A percentile compares a stretch with the other conserved stretches of the same genome.
Conservation (phyloP, 1,140 invertebrate species). For the Planococcus citri region DNA sequence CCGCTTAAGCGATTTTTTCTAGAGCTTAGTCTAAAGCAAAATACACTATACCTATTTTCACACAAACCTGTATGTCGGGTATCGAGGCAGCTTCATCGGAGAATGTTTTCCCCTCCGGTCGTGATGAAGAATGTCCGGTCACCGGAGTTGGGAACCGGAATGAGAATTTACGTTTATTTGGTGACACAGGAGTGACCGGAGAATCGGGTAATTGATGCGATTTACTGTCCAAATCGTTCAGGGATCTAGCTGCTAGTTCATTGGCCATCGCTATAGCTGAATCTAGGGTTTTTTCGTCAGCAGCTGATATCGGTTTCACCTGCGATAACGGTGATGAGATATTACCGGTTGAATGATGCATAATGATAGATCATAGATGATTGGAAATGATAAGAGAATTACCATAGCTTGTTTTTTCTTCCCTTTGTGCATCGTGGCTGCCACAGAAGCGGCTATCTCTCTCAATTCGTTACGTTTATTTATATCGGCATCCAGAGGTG, state of each 20-base stretch:
- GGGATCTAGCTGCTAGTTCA: slow-evolving; percentile 75
- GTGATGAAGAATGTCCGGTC: slow-evolving; percentile 41
- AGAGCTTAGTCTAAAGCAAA: too few species aligned
- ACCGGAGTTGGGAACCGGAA: slow-evolving; percentile 59
- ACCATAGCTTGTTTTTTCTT: slow-evolving; percentile 67
- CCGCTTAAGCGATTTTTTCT: too few species aligned
- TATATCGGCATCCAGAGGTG: slow-evolving; percentile 46
- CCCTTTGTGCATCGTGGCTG: slow-evolving; percentile 32
- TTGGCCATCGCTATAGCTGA: slow-evolving; percentile 87
- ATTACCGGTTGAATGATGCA: not conserved
- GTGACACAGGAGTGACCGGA: slow-evolving; percentile 57
- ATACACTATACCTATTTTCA: too few species aligned
- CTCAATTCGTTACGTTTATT: slow-evolving; percentile 58
- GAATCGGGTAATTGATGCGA: slow-evolving; percentile 40
- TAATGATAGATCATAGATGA: not conserved
- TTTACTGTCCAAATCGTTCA: slow-evolving; percentile 52
- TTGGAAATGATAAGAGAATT: slow-evolving; percentile 31
- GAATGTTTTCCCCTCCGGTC: slow-evolving; percentile 65
- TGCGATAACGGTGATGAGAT: slow-evolving; percentile 30
- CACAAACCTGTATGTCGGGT: slow-evolving; percentile 69
- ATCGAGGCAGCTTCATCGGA: slow-evolving; percentile 80
- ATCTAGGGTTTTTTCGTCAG: slow-evolving; percentile 85
- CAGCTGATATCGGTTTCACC: slow-evolving; percentile 88
- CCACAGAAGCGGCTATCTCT: slow-evolving; percentile 43
- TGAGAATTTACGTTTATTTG: slow-evolving; percentile 72